A percentile compares a stretch with the other conserved stretches of the same genome.
Evolutionary conservation across 2,888 invertebrate species (phyloP).

Genomic region (Ectobius pallidus): DNA sequence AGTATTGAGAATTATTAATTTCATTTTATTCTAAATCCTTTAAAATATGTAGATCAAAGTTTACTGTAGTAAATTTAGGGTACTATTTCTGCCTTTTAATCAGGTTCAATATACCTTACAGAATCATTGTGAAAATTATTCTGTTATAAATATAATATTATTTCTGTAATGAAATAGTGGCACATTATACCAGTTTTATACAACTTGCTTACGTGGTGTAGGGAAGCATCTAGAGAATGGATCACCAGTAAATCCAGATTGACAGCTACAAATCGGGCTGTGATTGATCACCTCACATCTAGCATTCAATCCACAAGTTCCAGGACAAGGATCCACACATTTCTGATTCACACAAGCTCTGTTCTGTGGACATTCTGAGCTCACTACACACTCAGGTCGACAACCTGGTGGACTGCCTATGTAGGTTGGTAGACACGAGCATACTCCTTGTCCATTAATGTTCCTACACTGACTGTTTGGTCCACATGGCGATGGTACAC

Average conservation of each 20-base stretch:
- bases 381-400: slow-evolving; percentile 77
- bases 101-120: too few species aligned
- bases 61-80: too few species aligned
- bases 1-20: too few species aligned
- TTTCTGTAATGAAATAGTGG: neutral
- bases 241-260: slow-evolving; percentile 73
- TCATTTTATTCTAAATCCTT: too few species aligned
- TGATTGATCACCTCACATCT: slow-evolving; percentile 77
- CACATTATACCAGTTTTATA: neutral
- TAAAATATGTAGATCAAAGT: too few species aligned
- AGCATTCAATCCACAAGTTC: slow-evolving; percentile 75
- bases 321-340: slow-evolving; percentile 75
- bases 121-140: too few species aligned
- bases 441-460: slow-evolving; percentile 71
- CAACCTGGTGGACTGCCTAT: slow-evolving; percentile 76
- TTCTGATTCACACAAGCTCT: slow-evolving; percentile 77
- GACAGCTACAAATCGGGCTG: slow-evolving; percentile 78
- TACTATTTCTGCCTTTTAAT: too few species aligned
- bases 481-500: slow-evolving; percentile 76
- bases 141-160: too few species aligned
- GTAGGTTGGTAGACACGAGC: slow-evolving; percentile 73
- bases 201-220: slow-evolving; percentile 46
- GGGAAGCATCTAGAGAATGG: slow-evolving; percentile 76
- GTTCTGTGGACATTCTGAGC: slow-evolving; percentile 74
- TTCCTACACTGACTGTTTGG: slow-evolving; percentile 77